A percentile compares a stretch with the other conserved stretches of the same genome.
phyloP scores from a whole-genome alignment of 2,797 vertebrate genomes.

The Cyprinella venusta region DNA sequence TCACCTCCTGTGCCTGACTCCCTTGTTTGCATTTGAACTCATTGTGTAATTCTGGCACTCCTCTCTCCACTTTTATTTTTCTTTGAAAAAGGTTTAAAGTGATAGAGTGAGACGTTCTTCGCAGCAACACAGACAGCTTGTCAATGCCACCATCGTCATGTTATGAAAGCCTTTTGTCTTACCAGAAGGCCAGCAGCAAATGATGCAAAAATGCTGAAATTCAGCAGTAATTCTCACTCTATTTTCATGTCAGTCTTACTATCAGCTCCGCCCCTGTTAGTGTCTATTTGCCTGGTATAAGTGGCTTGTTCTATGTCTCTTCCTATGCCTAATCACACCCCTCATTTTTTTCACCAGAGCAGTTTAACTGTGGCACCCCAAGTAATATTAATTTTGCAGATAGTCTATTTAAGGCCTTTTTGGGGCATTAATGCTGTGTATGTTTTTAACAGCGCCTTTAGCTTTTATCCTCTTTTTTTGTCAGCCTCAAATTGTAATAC shows the following conservation, averaged over 20 bases:
- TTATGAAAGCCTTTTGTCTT: slow-evolving; percentile 74
- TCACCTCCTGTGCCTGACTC: slow-evolving; percentile 15
- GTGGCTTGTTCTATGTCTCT: slow-evolving; percentile 73
- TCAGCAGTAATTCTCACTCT: slow-evolving; percentile 59
- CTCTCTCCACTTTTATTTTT: slow-evolving; percentile 44
- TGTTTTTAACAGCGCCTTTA: slow-evolving; percentile 79
- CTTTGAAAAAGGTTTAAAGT: slow-evolving; percentile 45
- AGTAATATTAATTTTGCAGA: slow-evolving; percentile 81
- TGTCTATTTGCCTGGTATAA: slow-evolving; percentile 72
- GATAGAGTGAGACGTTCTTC: slow-evolving; percentile 45
- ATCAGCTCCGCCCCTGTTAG: slow-evolving; percentile 6
- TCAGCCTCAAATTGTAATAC: slow-evolving; percentile 62
- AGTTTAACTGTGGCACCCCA: slow-evolving; percentile 75
- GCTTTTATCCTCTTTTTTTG: slow-evolving; percentile 70
- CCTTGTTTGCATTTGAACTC: slow-evolving; percentile 48
- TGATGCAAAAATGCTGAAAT: slow-evolving; percentile 86
- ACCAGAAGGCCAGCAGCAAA: slow-evolving; percentile 77
- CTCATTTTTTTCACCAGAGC: slow-evolving; percentile 68
- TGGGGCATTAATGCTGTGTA: slow-evolving; percentile 77
- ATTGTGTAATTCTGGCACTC: slow-evolving; percentile 21
- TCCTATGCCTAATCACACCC: slow-evolving; percentile 69
- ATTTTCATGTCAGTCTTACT: slow-evolving; percentile 17
- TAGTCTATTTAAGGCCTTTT: slow-evolving; percentile 78
- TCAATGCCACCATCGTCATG: slow-evolving; percentile 55
- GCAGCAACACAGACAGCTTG: slow-evolving; percentile 39